Base-by-base conservation (phyloP, 1,140 invertebrate genomes). In the Psilanteris sp. region DNA sequence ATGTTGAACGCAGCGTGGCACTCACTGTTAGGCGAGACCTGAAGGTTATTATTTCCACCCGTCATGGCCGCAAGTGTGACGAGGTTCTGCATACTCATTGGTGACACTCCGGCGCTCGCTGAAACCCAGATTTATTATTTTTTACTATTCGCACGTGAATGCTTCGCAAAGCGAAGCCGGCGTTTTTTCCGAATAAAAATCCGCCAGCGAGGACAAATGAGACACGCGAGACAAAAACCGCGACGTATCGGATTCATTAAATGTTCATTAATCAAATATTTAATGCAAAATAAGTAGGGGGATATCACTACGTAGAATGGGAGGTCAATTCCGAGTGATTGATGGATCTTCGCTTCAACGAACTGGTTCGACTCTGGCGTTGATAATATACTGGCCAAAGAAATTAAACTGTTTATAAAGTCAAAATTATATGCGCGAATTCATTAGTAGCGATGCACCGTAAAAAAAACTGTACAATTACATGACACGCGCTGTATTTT, bases 41-140 rank as follows among this genome's bases (percentile, higher is more conserved):
- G 89, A 73, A 91, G 88, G 73, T 88, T 88, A 62, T 87, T 87
- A 75, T 89, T 90, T 66, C 88, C 90, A 71, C 89, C 90, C 41
- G 95, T 92, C 91, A 96, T 96, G 6, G 95, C 95, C 20, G 96
- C 95, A 73, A 97, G 89, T 15, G 95, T 95, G 50, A 96, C 95
- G 79, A 97, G 87, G 87, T 96, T 97, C 89, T 97, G 96, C 87
- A 96, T 93, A 71, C 93, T 95, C 89, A 96, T 95, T 13, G 94
- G 94, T 74, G 92, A 92, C 80, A 95, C 85, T 79, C 91, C 87
- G 67, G 91, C 88, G 79, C 91, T 85, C 29, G 88, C 88, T 84
- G 81, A 75, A 83, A 85, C 77, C 50, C 54, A 71, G 59, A 77
- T 77, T 77, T 44, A 67, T 61, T 27, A 46, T 67, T 77, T 70